These are phyloP conservation scores for Anthopleura xanthogrammica DNA, from an alignment of 92 coral and sea anemone genomes.

Conservation along the genomic window DNA sequence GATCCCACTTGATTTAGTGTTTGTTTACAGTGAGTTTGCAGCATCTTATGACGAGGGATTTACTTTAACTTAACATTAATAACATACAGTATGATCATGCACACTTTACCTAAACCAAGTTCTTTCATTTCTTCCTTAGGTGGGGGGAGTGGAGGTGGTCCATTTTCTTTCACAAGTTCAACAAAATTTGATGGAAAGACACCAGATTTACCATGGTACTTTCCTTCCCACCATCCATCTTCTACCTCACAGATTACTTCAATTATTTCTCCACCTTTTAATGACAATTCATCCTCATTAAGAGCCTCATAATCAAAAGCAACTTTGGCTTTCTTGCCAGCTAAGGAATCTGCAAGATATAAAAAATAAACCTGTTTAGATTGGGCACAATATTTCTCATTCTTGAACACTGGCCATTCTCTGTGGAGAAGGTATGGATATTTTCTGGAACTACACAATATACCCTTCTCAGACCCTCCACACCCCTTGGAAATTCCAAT, in stretches of 20 bases:
- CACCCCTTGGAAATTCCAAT: no score
- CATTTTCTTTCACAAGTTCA: slow-evolving; percentile 54
- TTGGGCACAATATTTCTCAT: background rate
- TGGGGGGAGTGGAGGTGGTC: slow-evolving; percentile 22
- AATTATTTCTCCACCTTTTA: slow-evolving; percentile 58
- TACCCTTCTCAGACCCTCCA: no score
- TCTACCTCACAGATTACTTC: slow-evolving; percentile 70
- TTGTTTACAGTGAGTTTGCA: no score
- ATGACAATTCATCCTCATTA: slow-evolving; percentile 77
- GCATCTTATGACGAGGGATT: no score
- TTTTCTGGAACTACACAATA: no score
- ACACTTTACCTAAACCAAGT: background rate
- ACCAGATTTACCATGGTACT: slow-evolving; percentile 51
- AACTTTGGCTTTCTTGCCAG: slow-evolving; percentile 78
- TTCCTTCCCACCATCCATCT: slow-evolving; percentile 96
- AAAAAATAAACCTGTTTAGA: background rate
- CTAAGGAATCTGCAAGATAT: slow-evolving; percentile 24
- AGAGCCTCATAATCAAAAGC: slow-evolving; percentile 79
- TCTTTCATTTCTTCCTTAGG: slow-evolving; percentile 3
- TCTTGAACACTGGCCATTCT: no score
- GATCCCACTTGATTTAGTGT: no score
- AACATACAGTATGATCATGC: no score
- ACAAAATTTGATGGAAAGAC: slow-evolving; percentile 94
- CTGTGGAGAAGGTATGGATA: no score
- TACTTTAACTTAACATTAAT: no score